Conservation (phyloP, 2,888 invertebrate species). For the Aleiodes testaceus region DNA sequence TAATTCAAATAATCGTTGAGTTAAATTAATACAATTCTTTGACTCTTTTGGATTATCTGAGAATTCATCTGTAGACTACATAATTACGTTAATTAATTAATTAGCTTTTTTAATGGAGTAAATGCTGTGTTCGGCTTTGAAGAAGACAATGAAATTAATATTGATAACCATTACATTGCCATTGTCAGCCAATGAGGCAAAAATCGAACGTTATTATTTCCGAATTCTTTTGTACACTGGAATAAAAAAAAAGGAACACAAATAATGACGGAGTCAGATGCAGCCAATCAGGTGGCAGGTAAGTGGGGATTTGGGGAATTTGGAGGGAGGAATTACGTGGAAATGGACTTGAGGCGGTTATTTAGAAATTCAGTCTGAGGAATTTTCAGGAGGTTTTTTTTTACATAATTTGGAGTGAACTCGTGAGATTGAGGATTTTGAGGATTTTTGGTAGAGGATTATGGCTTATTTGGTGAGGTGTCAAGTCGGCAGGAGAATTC, state of each 20-base stretch:
- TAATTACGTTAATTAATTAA: neutral
- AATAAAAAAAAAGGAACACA: too few relatives aligned
- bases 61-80: neutral
- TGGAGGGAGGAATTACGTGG: neutral
- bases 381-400: conserved; percentile 1
- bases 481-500: conserved; percentile 43
- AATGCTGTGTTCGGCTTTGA: neutral
- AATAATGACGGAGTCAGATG: too few relatives aligned
- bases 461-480: conserved; percentile 51
- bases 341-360: neutral
- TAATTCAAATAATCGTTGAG: neutral
- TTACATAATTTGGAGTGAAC: conserved; percentile 29
- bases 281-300: too few relatives aligned
- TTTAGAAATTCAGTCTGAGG: neutral
- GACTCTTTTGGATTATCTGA: too few relatives aligned
- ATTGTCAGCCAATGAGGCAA: conserved; percentile 1
- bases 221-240: neutral
- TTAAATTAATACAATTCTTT: neutral
- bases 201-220: conserved; percentile 12
- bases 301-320: too few relatives aligned
- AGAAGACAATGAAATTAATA: neutral
- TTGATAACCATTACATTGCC: conserved; percentile 23
- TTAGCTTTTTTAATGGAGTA: too few relatives aligned
- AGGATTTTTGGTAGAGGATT: neutral
- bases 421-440: neutral